Conservation (phyloP, 1,140 invertebrate genomes). For the Trichonephila clavipes region DNA sequence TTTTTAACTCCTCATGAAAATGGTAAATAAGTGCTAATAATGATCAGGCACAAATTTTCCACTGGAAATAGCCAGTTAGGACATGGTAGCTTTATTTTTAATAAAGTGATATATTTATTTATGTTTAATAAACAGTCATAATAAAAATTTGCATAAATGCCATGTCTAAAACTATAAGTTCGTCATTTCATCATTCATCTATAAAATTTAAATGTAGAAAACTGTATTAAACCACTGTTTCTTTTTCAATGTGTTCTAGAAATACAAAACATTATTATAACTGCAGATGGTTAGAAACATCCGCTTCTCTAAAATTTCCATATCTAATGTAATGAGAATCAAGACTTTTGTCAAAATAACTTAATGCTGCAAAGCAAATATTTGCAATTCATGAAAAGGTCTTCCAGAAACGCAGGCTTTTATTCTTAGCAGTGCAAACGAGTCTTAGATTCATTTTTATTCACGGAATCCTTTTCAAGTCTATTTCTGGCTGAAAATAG, state of each 20-base stretch:
- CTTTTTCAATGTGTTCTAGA: background rate
- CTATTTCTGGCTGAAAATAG: background rate
- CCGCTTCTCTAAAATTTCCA: background rate
- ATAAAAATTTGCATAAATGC: too few relatives aligned
- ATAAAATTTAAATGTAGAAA: too few relatives aligned
- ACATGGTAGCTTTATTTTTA: too few relatives aligned
- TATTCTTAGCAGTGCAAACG: background rate
- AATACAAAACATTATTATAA: background rate
- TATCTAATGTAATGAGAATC: background rate
- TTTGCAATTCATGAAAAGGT: conserved; percentile 35
- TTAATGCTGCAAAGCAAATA: conserved; percentile 15
- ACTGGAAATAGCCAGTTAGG: too few relatives aligned
- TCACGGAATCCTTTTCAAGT: background rate
- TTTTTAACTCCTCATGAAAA: too few relatives aligned
- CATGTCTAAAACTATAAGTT: too few relatives aligned
- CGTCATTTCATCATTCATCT: too few relatives aligned
- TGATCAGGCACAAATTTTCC: too few relatives aligned
- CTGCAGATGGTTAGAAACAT: background rate
- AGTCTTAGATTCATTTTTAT: conserved; percentile 3
- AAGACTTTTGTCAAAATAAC: conserved; percentile 7
- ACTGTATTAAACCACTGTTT: too few relatives aligned
- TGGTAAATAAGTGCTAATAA: too few relatives aligned
- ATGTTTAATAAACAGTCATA: too few relatives aligned
- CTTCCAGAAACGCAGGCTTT: background rate
- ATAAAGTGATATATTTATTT: too few relatives aligned